Percentiles rank a stretch among this genome's conserved stretches.
Evolutionary conservation across 2,797 vertebrate genomes (phyloP).

Genomic region (Chromobotia macracanthus): DNA sequence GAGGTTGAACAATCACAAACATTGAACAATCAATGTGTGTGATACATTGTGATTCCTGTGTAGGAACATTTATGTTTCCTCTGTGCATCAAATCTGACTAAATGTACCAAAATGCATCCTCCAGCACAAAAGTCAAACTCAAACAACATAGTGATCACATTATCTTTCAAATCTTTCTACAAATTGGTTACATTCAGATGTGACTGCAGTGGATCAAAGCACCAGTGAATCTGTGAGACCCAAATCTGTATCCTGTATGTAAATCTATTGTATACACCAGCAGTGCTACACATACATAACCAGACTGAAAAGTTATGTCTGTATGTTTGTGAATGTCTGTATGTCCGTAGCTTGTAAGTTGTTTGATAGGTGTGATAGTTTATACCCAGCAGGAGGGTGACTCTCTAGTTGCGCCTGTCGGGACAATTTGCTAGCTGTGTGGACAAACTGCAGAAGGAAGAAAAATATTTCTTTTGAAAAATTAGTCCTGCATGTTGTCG

Average conservation of each 20-base stretch:
- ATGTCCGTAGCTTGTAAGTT: not conserved
- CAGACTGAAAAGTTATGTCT: constrained; percentile 12
- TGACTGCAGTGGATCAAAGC: not conserved
- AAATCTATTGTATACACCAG: too few relatives aligned
- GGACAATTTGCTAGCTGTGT: constrained; percentile 35
- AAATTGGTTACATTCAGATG: not conserved
- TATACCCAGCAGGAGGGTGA: constrained; percentile 46
- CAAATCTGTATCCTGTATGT: not conserved
- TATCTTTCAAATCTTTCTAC: constrained; percentile 21
- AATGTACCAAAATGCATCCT: too few relatives aligned
- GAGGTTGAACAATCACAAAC: not conserved
- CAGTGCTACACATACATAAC: too few relatives aligned
- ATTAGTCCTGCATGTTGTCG: constrained; percentile 49
- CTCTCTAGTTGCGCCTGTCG: not conserved
- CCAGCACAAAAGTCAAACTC: too few relatives aligned
- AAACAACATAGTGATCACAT: too few relatives aligned
- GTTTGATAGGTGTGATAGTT: constrained; percentile 22
- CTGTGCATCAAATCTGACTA: too few relatives aligned
- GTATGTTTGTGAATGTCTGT: constrained; percentile 22
- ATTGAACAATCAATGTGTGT: not conserved
- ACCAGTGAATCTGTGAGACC: not conserved
- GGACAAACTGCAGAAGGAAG: constrained; percentile 27
- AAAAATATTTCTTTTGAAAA: constrained; percentile 50
- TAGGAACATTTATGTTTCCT: not conserved
- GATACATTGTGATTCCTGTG: not conserved